Evolutionary conservation across 2,797 vertebrate species (phyloP), one percentile per base, ranked within the genome.

Genomic region (Clarias platycephalus): DNA sequence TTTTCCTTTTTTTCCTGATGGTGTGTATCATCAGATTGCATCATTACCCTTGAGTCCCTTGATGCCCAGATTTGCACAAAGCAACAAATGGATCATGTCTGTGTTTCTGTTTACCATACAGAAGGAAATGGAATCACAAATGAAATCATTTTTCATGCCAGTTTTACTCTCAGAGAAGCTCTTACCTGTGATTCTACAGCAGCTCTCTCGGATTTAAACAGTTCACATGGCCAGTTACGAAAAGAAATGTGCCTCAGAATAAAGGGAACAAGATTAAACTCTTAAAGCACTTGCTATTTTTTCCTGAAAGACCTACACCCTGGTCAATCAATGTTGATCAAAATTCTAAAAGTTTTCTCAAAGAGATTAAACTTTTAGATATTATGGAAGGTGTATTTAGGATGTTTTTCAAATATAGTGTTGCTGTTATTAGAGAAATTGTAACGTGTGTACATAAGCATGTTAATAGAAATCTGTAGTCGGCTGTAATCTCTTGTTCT

Each of bases 101-200:
- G 55, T 24, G 26, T 76, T 76, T 58, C 74, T 58, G 53, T 58
- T 76, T 76, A 76, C 18, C 53, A 57, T 58, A 5, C 49, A 58
- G 55, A 58, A 58, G 53, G 28, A 76, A 76, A 58, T 58, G 28
- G 28, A 76, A 58, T 76, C 55, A 75, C 72, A 57, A 57, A 75
- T 55, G 3, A 57, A 75, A 75, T 57, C 16, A 34, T 20, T 31
- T 72, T 26, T 76, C 57, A 12, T 55, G 16, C 26, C 53, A 76
- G 31, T 18, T 57, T 53, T 57, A 76, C 18, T 76, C 74, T 34
- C 74, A 34, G 28, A 76, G 20, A 76, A 24, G 55, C 53, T 34
- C 28, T 58, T 75, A 31, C n/a, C n/a, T 34, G 49, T 20, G 12
- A 10, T 15, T 55, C 26, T 20, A 26, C 0, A 31, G 53, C 10